Evolutionary conservation across 2,888 invertebrate species (phyloP).

Genomic region (Cerastoderma edule): DNA sequence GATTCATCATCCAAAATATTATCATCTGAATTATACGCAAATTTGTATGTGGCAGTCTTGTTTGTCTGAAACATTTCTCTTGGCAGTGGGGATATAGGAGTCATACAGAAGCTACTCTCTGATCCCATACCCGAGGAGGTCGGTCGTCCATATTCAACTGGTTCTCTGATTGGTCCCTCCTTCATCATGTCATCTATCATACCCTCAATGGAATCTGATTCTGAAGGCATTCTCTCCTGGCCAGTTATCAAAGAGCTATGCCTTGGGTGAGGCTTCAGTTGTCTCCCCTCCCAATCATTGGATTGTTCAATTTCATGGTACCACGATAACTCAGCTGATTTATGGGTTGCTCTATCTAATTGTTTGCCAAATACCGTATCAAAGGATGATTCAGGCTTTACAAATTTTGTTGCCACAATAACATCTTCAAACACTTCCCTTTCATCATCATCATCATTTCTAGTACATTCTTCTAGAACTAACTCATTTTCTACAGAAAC

Average conservation of each 20-base stretch:
- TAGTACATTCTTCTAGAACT: too few species aligned
- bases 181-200: conserved; percentile 51
- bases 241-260: conserved; percentile 34
- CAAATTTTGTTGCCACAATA: conserved; percentile 4
- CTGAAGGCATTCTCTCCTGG: conserved; percentile 31
- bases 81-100: conserved; percentile 30
- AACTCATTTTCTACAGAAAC: too few species aligned
- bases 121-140: conserved; percentile 36
- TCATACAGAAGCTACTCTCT: conserved; percentile 33
- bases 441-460: not conserved
- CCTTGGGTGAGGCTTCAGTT: conserved; percentile 19
- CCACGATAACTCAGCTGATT: conserved; percentile 44
- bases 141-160: conserved; percentile 2
- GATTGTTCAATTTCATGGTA: conserved; percentile 34
- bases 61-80: conserved; percentile 35
- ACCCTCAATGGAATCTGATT: conserved; percentile 55
- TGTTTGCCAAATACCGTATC: not conserved
- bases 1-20: conserved; percentile 26
- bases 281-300: conserved; percentile 1
- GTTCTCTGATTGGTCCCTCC: conserved; percentile 7
- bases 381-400: not conserved
- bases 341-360: not conserved
- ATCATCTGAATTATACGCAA: conserved; percentile 33
- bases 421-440: conserved; percentile 13
- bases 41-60: conserved; percentile 41